These are phyloP conservation scores for Mastomys natalensis DNA, from an alignment of 2,113 vertebrate genomes.

Conservation along the genomic window DNA sequence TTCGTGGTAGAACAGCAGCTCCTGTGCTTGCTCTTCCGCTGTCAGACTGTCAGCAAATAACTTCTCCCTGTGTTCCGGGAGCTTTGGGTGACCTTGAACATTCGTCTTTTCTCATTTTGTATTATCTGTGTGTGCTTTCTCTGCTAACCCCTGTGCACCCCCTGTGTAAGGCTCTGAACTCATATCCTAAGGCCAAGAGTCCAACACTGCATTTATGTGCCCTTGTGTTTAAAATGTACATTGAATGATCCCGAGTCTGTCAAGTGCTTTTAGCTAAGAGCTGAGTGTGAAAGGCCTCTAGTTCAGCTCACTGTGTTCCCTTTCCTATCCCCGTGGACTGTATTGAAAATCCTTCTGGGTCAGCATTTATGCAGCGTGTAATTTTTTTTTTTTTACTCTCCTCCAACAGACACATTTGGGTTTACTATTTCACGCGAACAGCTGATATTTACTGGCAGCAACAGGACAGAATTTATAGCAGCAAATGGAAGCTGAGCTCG, in stretches of 20 bases:
- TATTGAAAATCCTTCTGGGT: slow-evolving; percentile 65
- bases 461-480: slow-evolving; percentile 77
- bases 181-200: slow-evolving; percentile 4
- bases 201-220: slow-evolving; percentile 44
- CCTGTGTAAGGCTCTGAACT: background rate
- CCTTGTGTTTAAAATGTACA: slow-evolving; percentile 58
- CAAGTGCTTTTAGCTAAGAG: slow-evolving; percentile 23
- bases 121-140: slow-evolving; percentile 16
- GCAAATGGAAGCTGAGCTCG: slow-evolving; percentile 77
- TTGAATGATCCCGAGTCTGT: slow-evolving; percentile 34
- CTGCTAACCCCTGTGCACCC: background rate
- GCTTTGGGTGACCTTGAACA: background rate
- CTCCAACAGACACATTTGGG: slow-evolving; percentile 73
- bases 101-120: background rate
- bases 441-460: slow-evolving; percentile 82
- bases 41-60: slow-evolving; percentile 13
- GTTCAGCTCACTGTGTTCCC: slow-evolving; percentile 48
- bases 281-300: slow-evolving; percentile 52
- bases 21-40: background rate
- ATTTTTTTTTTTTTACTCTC: slow-evolving; percentile 76
- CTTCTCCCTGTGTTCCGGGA: background rate
- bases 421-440: slow-evolving; percentile 80
- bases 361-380: slow-evolving; percentile 70
- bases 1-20: background rate
- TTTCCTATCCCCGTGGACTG: slow-evolving; percentile 41